Base-by-base conservation (phyloP, 1,140 invertebrate genomes). In the Macrobrachium rosenbergii region DNA sequence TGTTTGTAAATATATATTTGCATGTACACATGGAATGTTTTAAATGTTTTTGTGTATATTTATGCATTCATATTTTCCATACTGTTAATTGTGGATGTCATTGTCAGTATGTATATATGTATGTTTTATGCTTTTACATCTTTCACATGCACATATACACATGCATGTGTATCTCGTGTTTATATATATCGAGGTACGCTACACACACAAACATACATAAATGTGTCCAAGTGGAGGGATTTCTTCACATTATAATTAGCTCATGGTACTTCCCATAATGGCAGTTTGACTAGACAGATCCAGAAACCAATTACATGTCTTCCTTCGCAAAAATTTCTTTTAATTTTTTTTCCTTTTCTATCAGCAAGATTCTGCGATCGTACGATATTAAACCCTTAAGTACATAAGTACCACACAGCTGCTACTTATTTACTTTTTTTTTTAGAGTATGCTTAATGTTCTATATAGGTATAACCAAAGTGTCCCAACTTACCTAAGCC, bases 201-300 rank as follows among this genome's bases (percentile, higher is more conserved):
- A 67, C 63, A 67, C 63, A 67, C 63, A 67, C 63, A 67, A 28
- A 43, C 73, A 76, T 45, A 76, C 73, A 76, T 52, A 76, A 14
- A 76, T 45, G 45, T 45, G 37, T 45, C 28, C 73, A 43, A 28
- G 45, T 45, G 45, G 52, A 52, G 52, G 52, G 52, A 52, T 52
- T 52, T 8, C 52, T 19, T 78, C 14, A 7, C n/a, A 52, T n/a
- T 60, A 0, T 17, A 6, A 52, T 52, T 78, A 37, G 14, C n/a
- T 79, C 59, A 12, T 62, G 8, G 19, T 60, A 12, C 52, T 62
- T 79, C 19, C 28, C 28, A 5, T 14, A n/a, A 59, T 14, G 11
- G n/a, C 21, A 16, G 14, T 79, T 23, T 60, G 14, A 16, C 2
- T 52, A 0, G 28, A 52, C 52, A 52, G 2, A 10, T 52, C 6